These are phyloP conservation scores for Microcebus tavaratra DNA, from an alignment of 2,113 vertebrate species.

Conservation along the genomic window DNA sequence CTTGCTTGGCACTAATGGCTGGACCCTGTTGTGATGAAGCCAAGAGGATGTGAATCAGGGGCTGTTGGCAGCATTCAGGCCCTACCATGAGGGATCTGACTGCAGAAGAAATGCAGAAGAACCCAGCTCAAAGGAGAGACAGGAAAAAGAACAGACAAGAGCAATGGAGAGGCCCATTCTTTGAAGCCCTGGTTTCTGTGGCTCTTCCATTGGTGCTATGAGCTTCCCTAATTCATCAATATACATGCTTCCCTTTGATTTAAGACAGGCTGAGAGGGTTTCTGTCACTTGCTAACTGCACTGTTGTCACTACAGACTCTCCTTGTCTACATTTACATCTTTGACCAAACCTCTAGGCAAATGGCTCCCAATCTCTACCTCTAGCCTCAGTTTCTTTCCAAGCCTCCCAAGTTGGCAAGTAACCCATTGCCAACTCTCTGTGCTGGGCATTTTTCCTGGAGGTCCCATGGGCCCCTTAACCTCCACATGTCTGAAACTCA, in stretches of 20 bases:
- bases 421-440: background rate
- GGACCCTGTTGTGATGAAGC: background rate
- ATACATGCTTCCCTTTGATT: background rate
- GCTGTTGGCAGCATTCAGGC: background rate
- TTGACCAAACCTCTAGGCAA: background rate
- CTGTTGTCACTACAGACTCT: background rate
- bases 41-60: background rate
- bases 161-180: background rate
- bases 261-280: background rate
- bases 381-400: background rate
- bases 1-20: background rate
- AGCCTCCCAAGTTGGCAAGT: too few species aligned
- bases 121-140: background rate
- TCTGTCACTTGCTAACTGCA: background rate
- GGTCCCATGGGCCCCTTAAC: background rate
- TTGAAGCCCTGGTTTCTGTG: background rate
- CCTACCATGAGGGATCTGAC: background rate
- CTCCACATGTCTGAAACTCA: background rate
- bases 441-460: background rate
- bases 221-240: background rate
- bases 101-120: background rate
- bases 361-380: background rate
- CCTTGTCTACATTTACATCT: background rate
- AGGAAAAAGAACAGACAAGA: background rate
- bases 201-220: background rate